Evolutionary conservation across 2,113 vertebrate genomes (phyloP).

Genomic region (Ia io): DNA sequence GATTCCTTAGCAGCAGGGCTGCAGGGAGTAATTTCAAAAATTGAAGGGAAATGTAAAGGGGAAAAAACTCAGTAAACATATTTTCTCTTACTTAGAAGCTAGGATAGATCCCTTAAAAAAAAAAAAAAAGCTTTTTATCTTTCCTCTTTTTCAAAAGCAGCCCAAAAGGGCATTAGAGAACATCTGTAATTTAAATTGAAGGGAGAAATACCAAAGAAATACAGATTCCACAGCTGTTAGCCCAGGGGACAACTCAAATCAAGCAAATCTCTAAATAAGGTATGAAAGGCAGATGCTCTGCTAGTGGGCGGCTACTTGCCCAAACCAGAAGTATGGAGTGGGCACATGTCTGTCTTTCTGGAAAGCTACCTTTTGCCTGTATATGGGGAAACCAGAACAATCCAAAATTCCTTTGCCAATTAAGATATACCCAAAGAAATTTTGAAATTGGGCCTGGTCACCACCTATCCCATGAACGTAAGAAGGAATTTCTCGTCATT

Average conservation of each 20-base stretch:
- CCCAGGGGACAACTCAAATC: slow-evolving; percentile 73
- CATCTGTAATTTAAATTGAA: slow-evolving; percentile 68
- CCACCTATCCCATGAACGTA: not conserved
- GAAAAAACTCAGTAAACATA: slow-evolving; percentile 38
- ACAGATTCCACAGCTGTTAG: slow-evolving; percentile 75
- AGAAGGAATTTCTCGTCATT: not conserved
- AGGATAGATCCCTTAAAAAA: slow-evolving; percentile 40
- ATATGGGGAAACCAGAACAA: not conserved
- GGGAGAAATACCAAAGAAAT: slow-evolving; percentile 69
- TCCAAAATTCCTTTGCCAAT: slow-evolving; percentile 11
- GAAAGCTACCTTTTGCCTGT: slow-evolving; percentile 26
- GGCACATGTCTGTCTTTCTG: slow-evolving; percentile 4
- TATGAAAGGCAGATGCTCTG: slow-evolving; percentile 61
- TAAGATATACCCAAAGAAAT: slow-evolving; percentile 27
- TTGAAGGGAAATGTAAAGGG: slow-evolving; percentile 39
- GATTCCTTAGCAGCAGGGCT: slow-evolving; percentile 76
- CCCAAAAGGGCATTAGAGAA: slow-evolving; percentile 67
- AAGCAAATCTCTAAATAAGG: slow-evolving; percentile 77
- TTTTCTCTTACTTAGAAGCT: slow-evolving; percentile 38
- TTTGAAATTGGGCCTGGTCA: not conserved
- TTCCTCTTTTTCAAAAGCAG: slow-evolving; percentile 4
- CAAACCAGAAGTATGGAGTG: slow-evolving; percentile 36
- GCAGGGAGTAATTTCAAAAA: slow-evolving; percentile 61
- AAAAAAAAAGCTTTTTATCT: slow-evolving; percentile 35
- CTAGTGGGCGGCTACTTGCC: slow-evolving; percentile 32